phyloP scores from a whole-genome alignment of 2,888 invertebrate genomes.

The Nipponacmea schrenckii region DNA sequence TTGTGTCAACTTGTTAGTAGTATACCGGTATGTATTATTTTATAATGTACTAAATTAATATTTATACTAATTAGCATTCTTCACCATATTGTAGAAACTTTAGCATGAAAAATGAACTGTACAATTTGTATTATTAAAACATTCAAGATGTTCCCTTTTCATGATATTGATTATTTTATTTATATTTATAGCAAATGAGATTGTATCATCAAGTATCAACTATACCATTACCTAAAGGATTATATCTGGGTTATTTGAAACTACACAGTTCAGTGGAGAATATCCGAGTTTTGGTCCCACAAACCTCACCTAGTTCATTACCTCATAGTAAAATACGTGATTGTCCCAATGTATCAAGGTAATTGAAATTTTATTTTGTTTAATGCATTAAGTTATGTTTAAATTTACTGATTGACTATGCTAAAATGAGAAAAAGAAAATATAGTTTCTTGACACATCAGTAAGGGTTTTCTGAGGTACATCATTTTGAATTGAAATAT shows the following conservation, averaged over 20 bases:
- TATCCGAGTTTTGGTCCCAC: constrained; percentile 91
- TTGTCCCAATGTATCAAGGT: constrained; percentile 96
- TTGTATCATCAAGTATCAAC: constrained; percentile 83
- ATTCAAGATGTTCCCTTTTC: no score
- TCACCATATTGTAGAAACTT: no score
- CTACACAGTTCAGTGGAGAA: constrained; percentile 96
- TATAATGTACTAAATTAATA: no score
- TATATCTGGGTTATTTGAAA: constrained; percentile 95
- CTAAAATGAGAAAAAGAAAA: no score
- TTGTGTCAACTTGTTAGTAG: constrained; percentile 72
- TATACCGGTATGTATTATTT: constrained; percentile 74
- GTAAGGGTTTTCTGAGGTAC: no score
- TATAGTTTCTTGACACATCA: no score
- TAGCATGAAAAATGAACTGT: no score
- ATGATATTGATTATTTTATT: background rate
- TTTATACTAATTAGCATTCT: no score
- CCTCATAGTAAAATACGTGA: constrained; percentile 93
- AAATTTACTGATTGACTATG: no score
- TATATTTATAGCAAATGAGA: constrained; percentile 71
- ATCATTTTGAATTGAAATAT: no score
- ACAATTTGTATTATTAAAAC: no score
- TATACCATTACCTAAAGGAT: constrained; percentile 83
- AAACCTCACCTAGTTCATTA: constrained; percentile 91
- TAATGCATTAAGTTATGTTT: background rate
- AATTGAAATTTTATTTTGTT: constrained; percentile 64